Evolutionary conservation across 2,113 vertebrate species (phyloP), one percentile per base, ranked within the genome.

Genomic region (Lasiurus cinereus): DNA sequence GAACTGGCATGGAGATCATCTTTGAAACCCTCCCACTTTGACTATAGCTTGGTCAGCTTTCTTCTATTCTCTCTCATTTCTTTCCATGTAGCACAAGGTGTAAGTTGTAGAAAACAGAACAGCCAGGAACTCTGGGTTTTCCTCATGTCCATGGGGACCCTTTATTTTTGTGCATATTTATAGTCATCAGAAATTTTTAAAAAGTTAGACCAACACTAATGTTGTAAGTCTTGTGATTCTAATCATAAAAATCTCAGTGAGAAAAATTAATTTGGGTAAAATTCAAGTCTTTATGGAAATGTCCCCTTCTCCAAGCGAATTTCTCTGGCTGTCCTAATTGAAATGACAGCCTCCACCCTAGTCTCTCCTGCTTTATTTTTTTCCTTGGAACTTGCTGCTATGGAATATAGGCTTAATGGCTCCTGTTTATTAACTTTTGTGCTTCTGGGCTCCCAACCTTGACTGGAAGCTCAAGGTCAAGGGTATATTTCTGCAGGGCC

Each of bases 261-360:
- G 24, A 77, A 89, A 94, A 83, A 56, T 19, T 70, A 74, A 86
- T 64, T 36, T 86, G 29, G 79, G 46, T 59, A 80, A 87, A 90
- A 46, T 15, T 48, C 69, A 70, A 50, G n/a, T n/a, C 8, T 96
- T 87, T 11, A 29, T 46, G 64, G 19, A 79, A 67, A 56, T 46
- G 33, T 82, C 10, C 66, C 7, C 16, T 77, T 85, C 89, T 69
- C 72, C 43, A 87, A 74, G 33, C 69, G 13, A 15, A 78, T 8
- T 76, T 90, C 79, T 74, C 43, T 78, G 50, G 13, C 12, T 27
- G 29, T 59, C 7, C 8, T 39, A 18, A 48, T 52, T 82, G 84
- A 91, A 88, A 54, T 67, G 21, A 46, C 14, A 16, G 69, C 13
- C 8, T 19, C 24, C 19, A 16, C 10, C 33, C 16, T 64, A 13